These are phyloP conservation scores for Synaphobranchus kaupii DNA, from an alignment of 2,797 vertebrate genomes.

Conservation along the genomic window DNA sequence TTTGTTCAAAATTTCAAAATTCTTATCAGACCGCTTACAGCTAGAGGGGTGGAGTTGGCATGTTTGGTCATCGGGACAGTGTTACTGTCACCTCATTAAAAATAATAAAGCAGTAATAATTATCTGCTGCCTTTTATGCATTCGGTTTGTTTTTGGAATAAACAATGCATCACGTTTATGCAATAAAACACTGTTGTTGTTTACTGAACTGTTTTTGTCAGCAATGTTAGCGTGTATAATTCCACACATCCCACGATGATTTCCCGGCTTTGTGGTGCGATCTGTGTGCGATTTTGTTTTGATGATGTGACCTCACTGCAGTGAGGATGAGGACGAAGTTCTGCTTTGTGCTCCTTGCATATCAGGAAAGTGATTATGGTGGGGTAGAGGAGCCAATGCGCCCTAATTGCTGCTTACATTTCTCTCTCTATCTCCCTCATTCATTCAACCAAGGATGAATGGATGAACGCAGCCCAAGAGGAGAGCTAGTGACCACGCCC, in stretches of 20 bases:
- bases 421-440: background rate
- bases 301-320: background rate
- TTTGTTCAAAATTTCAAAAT: background rate
- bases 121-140: background rate
- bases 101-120: background rate
- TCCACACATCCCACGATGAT: background rate
- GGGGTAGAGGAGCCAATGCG: background rate
- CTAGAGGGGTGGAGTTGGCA: background rate
- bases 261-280: background rate
- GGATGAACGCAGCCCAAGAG: background rate
- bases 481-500: background rate
- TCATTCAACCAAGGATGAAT: background rate
- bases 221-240: background rate
- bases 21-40: background rate
- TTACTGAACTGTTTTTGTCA: background rate
- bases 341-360: background rate
- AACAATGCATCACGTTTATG: conserved; percentile 8
- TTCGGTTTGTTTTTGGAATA: background rate
- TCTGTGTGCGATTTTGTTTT: background rate
- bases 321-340: background rate
- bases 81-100: background rate
- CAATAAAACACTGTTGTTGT: background rate
- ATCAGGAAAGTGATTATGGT: background rate
- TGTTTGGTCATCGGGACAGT: background rate
- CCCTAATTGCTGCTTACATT: background rate